These are phyloP conservation scores for Eutolmus rufibarbis DNA, from an alignment of 2,888 invertebrate species.

Conservation along the genomic window DNA sequence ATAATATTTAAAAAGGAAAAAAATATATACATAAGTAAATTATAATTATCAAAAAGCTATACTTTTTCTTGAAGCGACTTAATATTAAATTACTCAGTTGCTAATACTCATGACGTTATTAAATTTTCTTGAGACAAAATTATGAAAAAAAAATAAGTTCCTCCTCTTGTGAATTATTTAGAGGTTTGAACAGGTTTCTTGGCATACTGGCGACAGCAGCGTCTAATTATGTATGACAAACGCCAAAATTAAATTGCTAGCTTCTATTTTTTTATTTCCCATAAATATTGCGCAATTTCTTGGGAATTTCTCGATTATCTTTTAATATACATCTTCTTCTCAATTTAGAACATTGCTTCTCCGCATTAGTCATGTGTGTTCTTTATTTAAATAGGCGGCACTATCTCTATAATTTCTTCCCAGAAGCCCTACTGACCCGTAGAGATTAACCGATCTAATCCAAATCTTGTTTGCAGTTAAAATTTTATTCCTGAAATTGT, in stretches of 20 bases:
- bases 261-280: not conserved
- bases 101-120: not conserved
- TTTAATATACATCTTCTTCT: not conserved
- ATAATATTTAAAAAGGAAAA: no score
- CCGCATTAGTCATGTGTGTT: not conserved
- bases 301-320: not conserved
- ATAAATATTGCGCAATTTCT: not conserved
- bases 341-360: not conserved
- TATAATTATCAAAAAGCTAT: no score
- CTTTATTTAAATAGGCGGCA: not conserved
- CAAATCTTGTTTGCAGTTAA: not conserved
- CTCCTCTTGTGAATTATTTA: not conserved
- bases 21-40: no score
- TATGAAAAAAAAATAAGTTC: not conserved
- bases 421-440: not conserved
- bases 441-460: not conserved
- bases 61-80: no score
- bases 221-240: not conserved
- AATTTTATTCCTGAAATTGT: not conserved
- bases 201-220: not conserved
- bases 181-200: not conserved
- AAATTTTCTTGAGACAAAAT: not conserved
- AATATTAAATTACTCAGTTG: not conserved
- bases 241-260: not conserved
- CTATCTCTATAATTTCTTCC: not conserved